Evolutionary conservation across 1,140 invertebrate genomes (phyloP).

Genomic region (Chymomyza costata): DNA sequence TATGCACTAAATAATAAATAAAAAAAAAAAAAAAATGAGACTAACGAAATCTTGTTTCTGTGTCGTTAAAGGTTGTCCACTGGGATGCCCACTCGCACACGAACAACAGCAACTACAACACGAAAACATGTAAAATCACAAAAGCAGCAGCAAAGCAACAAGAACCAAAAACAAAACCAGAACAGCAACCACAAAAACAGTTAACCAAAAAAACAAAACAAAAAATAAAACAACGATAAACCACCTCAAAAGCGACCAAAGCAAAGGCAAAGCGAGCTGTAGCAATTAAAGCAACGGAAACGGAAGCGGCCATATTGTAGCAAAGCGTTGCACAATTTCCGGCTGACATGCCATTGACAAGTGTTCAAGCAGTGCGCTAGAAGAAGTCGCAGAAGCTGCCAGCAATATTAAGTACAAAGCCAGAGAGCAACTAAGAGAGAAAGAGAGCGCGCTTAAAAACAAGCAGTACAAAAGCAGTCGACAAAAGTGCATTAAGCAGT

Average conservation of each 20-base stretch:
- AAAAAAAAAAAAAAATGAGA: slow-evolving; percentile 39
- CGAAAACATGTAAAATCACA: slow-evolving; percentile 56
- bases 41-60: slow-evolving; percentile 76
- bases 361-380: neutral
- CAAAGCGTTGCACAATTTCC: slow-evolving; percentile 48
- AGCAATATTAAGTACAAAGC: slow-evolving; percentile 32
- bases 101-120: slow-evolving; percentile 48
- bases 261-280: slow-evolving; percentile 8
- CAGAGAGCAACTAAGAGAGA: neutral
- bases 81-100: slow-evolving; percentile 62
- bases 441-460: no score
- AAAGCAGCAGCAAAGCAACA: slow-evolving; percentile 22
- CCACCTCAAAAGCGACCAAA: slow-evolving; percentile 19
- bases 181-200: slow-evolving; percentile 3
- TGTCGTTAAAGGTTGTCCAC: slow-evolving; percentile 76
- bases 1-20: slow-evolving; percentile 13
- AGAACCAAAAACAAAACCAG: neutral
- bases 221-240: slow-evolving; percentile 17
- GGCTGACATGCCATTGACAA: slow-evolving; percentile 43
- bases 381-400: slow-evolving; percentile 2
- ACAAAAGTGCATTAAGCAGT: slow-evolving; percentile 10
- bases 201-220: slow-evolving; percentile 22
- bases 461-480: slow-evolving; percentile 2
- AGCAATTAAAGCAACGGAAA: slow-evolving; percentile 23
- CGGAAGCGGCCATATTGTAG: slow-evolving; percentile 47